phyloP scores from a whole-genome alignment of 1,140 invertebrate species.

The Subanguina moxae region DNA sequence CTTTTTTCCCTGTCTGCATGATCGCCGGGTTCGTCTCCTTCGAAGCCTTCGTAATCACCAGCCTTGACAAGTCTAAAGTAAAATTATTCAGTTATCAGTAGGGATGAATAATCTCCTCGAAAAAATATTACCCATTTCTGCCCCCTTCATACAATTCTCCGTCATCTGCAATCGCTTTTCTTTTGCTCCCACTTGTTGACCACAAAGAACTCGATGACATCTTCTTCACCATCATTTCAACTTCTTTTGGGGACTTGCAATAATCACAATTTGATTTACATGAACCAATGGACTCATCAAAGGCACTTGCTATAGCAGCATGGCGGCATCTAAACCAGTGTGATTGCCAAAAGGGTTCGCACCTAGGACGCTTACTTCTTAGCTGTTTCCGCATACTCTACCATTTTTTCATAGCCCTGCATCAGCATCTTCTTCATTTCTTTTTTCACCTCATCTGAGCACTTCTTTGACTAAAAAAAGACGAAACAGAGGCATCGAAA shows the following conservation, averaged over 20 bases:
- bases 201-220: slow-evolving; percentile 7
- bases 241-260: slow-evolving; percentile 27
- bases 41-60: background rate
- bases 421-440: slow-evolving; percentile 26
- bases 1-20: background rate
- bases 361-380: background rate
- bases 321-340: slow-evolving; percentile 27
- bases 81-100: background rate
- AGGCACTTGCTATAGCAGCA: slow-evolving; percentile 21
- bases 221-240: slow-evolving; percentile 16
- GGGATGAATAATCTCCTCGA: background rate
- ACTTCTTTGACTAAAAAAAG: slow-evolving; percentile 31
- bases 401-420: slow-evolving; percentile 29
- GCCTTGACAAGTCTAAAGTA: slow-evolving; percentile 1
- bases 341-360: background rate
- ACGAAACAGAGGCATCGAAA: background rate
- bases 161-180: slow-evolving; percentile 9
- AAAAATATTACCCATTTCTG: slow-evolving; percentile 15
- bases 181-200: background rate
- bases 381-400: slow-evolving; percentile 18
- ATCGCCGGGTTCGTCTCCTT: background rate
- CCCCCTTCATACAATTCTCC: slow-evolving; percentile 24
- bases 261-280: slow-evolving; percentile 29
- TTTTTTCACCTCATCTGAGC: slow-evolving; percentile 28
- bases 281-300: slow-evolving; percentile 31